phyloP scores from a whole-genome alignment of 2,113 vertebrate genomes.

The Alaudala cheleensis region DNA sequence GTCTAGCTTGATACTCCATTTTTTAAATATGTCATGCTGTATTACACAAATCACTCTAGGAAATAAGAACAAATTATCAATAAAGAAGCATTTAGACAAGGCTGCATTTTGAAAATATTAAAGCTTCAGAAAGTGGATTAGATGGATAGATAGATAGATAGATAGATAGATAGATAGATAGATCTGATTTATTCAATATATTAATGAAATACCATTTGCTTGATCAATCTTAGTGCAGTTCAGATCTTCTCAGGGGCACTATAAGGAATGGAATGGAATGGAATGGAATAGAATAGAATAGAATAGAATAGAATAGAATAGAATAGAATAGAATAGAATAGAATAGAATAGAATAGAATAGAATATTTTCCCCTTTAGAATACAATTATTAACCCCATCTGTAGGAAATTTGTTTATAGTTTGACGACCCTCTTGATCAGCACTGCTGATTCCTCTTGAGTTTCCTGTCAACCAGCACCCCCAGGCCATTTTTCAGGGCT shows the following conservation, averaged over 20 bases:
- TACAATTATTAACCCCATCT: not conserved
- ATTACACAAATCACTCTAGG: not conserved
- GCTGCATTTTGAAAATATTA: not conserved
- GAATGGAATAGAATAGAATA: not conserved
- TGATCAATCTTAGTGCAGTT: not conserved
- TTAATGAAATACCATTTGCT: not conserved
- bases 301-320: not conserved
- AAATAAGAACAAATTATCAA: not conserved
- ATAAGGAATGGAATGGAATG: not conserved
- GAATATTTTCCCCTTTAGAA: not conserved
- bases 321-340: not conserved
- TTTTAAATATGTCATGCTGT: not conserved
- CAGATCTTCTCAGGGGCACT: not conserved
- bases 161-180: not conserved
- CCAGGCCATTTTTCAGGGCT: not conserved
- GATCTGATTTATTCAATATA: not conserved
- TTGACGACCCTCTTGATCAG: not conserved
- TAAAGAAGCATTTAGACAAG: not conserved
- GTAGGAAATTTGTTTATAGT: not conserved
- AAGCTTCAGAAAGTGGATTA: not conserved
- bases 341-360: not conserved
- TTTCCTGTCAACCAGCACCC: rapidly evolving
- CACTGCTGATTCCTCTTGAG: not conserved
- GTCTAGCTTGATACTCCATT: not conserved
- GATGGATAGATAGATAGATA: not conserved